These are phyloP conservation scores for Octomys mimax DNA, from an alignment of 2,797 vertebrate genomes.

Conservation along the genomic window DNA sequence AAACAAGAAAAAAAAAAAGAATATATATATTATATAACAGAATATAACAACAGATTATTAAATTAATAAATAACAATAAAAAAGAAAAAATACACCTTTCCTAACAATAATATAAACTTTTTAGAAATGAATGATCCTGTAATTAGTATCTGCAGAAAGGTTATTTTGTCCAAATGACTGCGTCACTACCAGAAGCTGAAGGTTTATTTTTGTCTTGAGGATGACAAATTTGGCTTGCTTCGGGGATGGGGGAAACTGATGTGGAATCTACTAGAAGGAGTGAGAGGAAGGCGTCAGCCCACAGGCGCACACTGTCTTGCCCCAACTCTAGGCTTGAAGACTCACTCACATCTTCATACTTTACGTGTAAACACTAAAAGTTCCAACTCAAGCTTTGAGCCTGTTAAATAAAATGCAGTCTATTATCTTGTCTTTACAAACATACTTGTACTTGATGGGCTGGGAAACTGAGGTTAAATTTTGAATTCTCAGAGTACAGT, in stretches of 20 bases:
- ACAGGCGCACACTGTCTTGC: background rate
- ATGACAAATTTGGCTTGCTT: background rate
- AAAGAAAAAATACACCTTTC: background rate
- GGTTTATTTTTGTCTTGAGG: background rate
- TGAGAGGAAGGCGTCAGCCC: background rate
- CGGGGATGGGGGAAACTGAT: background rate
- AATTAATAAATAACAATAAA: too few species aligned
- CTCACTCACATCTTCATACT: background rate
- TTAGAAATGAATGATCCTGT: background rate
- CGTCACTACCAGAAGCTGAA: background rate
- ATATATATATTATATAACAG: too few species aligned
- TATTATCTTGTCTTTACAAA: background rate
- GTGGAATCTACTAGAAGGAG: background rate
- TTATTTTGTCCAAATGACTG: background rate
- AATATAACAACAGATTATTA: too few species aligned
- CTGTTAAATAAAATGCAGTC: constrained; percentile 1
- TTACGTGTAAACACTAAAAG: constrained; percentile 24
- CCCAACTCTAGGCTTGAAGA: background rate
- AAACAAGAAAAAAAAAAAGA: too few species aligned
- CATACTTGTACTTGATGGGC: background rate
- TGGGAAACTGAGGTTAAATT: constrained; percentile 23
- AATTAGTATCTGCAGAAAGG: background rate
- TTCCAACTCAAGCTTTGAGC: background rate
- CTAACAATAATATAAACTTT: background rate
- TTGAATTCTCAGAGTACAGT: background rate